Evolutionary conservation across 2,888 invertebrate genomes (phyloP).

Genomic region (Andrena hattorfiana): DNA sequence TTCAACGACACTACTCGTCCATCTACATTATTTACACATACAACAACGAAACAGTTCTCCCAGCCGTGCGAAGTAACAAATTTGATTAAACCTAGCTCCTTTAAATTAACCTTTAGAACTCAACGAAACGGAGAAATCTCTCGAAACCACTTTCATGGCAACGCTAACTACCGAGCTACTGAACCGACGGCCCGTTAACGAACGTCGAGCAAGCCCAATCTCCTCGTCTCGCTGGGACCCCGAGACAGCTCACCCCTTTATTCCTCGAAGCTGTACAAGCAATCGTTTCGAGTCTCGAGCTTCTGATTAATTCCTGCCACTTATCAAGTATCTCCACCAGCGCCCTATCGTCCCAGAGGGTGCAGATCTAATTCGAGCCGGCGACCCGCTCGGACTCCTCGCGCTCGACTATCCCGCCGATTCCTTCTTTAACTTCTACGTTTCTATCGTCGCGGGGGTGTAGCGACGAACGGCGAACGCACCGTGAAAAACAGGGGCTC

Average conservation of each 20-base stretch:
- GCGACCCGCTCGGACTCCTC: too few species aligned
- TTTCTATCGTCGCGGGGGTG: too few species aligned
- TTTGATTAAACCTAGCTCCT: background rate
- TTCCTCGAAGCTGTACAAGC: too few species aligned
- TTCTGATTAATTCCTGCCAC: too few species aligned
- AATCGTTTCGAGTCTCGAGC: too few species aligned
- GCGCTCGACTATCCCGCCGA: too few species aligned
- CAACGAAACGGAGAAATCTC: background rate
- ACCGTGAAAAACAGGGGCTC: background rate
- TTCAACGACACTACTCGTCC: background rate
- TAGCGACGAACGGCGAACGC: too few species aligned
- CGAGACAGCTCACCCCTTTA: too few species aligned
- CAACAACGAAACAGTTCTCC: background rate
- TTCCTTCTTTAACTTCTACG: too few species aligned
- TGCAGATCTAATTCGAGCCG: too few species aligned
- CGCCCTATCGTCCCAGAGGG: too few species aligned
- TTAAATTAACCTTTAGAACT: slow-evolving; percentile 5
- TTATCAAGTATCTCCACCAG: too few species aligned
- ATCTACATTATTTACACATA: slow-evolving; percentile 21
- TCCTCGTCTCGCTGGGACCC: background rate
- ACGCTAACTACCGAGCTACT: slow-evolving; percentile 11
- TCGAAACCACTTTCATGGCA: background rate
- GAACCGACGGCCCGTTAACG: slow-evolving; percentile 24
- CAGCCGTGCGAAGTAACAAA: background rate
- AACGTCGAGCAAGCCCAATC: slow-evolving; percentile 8